Conservation (phyloP, 1,140 invertebrate species). For the Pinna nobilis region DNA sequence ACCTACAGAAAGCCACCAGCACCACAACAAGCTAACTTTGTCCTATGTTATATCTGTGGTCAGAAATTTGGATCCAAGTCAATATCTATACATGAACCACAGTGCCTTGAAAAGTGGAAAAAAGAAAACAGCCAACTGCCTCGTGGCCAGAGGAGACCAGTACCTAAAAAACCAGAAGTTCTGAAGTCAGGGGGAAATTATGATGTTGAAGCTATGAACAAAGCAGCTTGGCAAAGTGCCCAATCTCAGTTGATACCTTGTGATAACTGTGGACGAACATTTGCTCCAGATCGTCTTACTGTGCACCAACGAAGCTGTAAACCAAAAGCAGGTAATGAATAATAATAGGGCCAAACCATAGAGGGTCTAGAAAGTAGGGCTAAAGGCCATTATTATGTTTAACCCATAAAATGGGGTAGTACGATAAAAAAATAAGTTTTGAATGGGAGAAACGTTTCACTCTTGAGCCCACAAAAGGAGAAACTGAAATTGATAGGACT, state of each 20-base stretch:
- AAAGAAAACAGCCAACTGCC: slow-evolving; percentile 82
- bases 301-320: slow-evolving; percentile 82
- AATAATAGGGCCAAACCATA: neutral
- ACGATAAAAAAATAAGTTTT: too few relatives aligned
- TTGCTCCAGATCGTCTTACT: slow-evolving; percentile 81
- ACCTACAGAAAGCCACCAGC: slow-evolving; percentile 35
- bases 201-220: slow-evolving; percentile 70
- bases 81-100: slow-evolving; percentile 85
- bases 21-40: slow-evolving; percentile 60
- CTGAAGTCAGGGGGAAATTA: slow-evolving; percentile 54
- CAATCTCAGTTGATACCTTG: slow-evolving; percentile 80
- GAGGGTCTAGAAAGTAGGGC: too few relatives aligned
- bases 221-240: slow-evolving; percentile 72
- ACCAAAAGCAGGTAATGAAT: neutral
- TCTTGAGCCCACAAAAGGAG: too few relatives aligned
- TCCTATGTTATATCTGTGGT: slow-evolving; percentile 74
- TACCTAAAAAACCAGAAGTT: slow-evolving; percentile 80
- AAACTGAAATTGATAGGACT: too few relatives aligned
- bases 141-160: slow-evolving; percentile 77
- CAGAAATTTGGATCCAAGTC: slow-evolving; percentile 74
- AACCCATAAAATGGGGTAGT: too few relatives aligned
- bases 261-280: slow-evolving; percentile 82
- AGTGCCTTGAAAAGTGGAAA: slow-evolving; percentile 85
- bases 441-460: too few relatives aligned
- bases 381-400: too few relatives aligned